Conservation (phyloP, 2,113 vertebrate genomes). For the Serinus canaria region DNA sequence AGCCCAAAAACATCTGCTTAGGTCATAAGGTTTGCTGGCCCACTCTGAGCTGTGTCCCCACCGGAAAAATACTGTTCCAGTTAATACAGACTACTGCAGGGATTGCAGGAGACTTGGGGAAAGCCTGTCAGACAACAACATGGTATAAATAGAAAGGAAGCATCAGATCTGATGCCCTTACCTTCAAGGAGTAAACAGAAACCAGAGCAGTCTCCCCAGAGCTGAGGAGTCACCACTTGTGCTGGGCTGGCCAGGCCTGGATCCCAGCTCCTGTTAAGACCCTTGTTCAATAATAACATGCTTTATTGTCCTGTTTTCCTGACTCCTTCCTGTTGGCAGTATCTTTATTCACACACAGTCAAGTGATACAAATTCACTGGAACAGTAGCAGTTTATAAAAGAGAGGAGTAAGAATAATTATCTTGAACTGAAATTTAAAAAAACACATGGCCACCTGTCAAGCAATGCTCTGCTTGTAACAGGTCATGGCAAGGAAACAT, state of each 20-base stretch:
- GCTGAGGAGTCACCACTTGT: background rate
- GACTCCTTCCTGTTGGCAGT: background rate
- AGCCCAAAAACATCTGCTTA: slow-evolving; percentile 39
- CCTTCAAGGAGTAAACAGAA: background rate
- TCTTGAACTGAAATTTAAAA: background rate
- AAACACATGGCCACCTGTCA: background rate
- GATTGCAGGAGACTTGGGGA: background rate
- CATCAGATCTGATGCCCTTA: background rate
- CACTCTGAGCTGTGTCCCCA: background rate
- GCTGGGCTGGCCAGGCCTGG: background rate
- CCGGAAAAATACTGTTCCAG: background rate
- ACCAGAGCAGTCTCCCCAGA: background rate
- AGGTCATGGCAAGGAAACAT: background rate
- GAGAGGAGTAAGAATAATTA: background rate
- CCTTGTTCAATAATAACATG: background rate
- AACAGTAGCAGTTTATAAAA: slow-evolving; percentile 35
- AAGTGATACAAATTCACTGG: slow-evolving; percentile 12
- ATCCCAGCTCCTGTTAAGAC: background rate
- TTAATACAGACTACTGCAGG: background rate
- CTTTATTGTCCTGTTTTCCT: background rate
- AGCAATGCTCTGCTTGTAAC: background rate
- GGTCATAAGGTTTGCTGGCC: slow-evolving; percentile 28
- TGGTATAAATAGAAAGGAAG: background rate
- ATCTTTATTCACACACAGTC: slow-evolving; percentile 26
- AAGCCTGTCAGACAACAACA: background rate